Conservation (phyloP, 2,888 invertebrate species). For the Acronicta aceris region DNA sequence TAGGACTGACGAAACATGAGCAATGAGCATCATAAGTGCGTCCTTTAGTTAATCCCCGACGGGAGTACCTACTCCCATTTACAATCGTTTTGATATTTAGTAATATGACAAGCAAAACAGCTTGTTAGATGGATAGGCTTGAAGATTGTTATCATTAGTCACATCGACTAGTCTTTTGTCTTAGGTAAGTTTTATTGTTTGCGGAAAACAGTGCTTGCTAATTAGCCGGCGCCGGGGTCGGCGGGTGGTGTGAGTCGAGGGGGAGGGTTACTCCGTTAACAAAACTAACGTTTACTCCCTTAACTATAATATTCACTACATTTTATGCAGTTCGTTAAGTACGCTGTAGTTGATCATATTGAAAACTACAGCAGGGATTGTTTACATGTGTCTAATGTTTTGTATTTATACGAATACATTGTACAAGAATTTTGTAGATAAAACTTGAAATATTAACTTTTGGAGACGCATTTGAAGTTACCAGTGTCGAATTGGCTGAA, state of each 20-base stretch:
- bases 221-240: conserved; percentile 1
- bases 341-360: background rate
- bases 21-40: too few relatives aligned
- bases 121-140: too few relatives aligned
- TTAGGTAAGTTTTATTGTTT: conserved; percentile 3
- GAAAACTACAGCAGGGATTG: background rate
- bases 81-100: too few relatives aligned
- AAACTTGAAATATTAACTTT: too few relatives aligned
- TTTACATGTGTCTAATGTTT: background rate
- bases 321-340: background rate
- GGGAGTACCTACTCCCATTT: too few relatives aligned
- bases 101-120: too few relatives aligned
- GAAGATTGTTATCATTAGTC: background rate
- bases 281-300: conserved; percentile 16
- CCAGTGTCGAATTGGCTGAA: too few relatives aligned
- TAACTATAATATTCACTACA: conserved; percentile 8
- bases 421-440: too few relatives aligned
- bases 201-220: conserved; percentile 17
- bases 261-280: background rate
- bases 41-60: too few relatives aligned
- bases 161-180: conserved; percentile 2
- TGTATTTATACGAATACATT: too few relatives aligned
- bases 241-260: background rate
- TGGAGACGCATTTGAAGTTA: too few relatives aligned
- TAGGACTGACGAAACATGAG: too few relatives aligned